A percentile compares a stretch with the other conserved stretches of the same genome.
Conservation (phyloP, 1,140 invertebrate genomes). For the Diorhabda sublineata region DNA sequence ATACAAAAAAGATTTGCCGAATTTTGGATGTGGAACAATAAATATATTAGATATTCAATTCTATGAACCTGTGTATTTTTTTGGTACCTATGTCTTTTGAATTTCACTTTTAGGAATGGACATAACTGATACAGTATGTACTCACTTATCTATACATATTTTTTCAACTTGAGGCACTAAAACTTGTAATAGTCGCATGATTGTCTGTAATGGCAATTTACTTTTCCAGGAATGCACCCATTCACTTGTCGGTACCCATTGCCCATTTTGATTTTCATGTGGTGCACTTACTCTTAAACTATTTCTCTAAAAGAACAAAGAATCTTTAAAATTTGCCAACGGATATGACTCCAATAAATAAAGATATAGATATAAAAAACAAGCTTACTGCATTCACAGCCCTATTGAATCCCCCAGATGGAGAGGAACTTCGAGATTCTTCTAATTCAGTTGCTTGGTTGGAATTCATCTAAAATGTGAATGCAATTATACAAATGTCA, state of each 20-base stretch:
- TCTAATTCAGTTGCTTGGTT: neutral
- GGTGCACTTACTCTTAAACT: slow-evolving; percentile 47
- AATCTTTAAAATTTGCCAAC: neutral
- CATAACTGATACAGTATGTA: slow-evolving; percentile 20
- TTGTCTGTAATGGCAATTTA: slow-evolving; percentile 96
- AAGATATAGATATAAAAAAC: too few relatives aligned
- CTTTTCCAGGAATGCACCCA: slow-evolving; percentile 97
- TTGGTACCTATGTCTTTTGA: too few relatives aligned
- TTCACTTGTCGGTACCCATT: slow-evolving; percentile 83
- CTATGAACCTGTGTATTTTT: too few relatives aligned
- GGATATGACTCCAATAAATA: too few relatives aligned
- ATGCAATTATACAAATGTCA: too few relatives aligned
- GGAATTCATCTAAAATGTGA: neutral
- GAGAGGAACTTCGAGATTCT: slow-evolving; percentile 11
- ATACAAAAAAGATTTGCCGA: too few relatives aligned
- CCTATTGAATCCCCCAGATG: slow-evolving; percentile 22
- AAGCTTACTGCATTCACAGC: slow-evolving; percentile 31
- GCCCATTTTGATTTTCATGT: slow-evolving; percentile 33
- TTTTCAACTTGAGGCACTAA: slow-evolving; percentile 99
- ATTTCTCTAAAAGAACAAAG: slow-evolving; percentile 43
- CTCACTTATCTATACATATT: slow-evolving; percentile 99
- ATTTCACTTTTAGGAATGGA: too few relatives aligned
- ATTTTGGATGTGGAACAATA: too few relatives aligned
- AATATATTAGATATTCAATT: too few relatives aligned
- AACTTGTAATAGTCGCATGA: slow-evolving; percentile 97